These are phyloP conservation scores for Uromys caudimaculatus DNA, from an alignment of 2,797 vertebrate species.

Conservation along the genomic window DNA sequence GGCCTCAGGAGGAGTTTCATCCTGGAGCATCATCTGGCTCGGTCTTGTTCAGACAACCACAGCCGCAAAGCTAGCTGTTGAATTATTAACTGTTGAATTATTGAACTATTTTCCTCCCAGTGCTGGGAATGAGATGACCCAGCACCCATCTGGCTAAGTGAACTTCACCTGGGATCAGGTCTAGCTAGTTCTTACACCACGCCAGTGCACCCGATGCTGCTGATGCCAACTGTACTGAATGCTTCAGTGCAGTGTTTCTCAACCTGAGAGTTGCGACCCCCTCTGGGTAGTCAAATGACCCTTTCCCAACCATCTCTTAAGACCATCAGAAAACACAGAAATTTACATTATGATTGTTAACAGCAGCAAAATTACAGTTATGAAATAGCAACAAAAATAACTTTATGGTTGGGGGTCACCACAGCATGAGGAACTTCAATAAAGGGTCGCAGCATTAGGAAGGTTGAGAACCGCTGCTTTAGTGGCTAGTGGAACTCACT, in stretches of 20 bases:
- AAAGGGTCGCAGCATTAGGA: background rate
- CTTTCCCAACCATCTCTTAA: background rate
- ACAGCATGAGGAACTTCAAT: background rate
- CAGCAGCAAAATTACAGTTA: background rate
- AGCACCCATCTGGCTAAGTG: accelerated
- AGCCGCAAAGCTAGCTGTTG: background rate
- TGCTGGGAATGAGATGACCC: background rate
- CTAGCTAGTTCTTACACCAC: accelerated
- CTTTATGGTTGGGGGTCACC: background rate
- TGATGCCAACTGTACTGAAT: accelerated
- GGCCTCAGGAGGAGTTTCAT: background rate
- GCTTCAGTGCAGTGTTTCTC: background rate
- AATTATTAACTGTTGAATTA: background rate
- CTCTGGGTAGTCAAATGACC: background rate
- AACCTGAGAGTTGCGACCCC: background rate
- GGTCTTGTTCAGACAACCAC: background rate
- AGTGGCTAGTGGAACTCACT: background rate
- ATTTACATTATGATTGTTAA: background rate
- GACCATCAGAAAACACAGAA: background rate
- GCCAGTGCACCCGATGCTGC: accelerated
- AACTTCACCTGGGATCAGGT: background rate
- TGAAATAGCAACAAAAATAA: background rate
- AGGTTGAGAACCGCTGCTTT: background rate
- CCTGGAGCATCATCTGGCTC: background rate
- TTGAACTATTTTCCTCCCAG: background rate